Evolutionary conservation across 2,797 vertebrate genomes (phyloP), one percentile per base, ranked within the genome.

Genomic region (Corythornis leucogaster): DNA sequence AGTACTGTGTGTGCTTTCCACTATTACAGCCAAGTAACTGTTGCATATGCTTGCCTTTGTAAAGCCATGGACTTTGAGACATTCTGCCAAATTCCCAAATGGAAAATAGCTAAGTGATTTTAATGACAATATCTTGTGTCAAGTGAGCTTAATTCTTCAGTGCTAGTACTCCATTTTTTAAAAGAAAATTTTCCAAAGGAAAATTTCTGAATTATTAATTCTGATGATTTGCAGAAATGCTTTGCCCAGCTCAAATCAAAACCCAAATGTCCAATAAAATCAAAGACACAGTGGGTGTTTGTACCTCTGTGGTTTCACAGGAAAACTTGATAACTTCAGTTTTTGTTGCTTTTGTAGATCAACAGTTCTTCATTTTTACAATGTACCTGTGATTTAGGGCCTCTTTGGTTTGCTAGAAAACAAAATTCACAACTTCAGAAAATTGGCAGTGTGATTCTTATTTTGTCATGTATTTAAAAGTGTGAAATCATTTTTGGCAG

Each of bases 381-480:
- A 46, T 15, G 61, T 82, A 94, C 79, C 75, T 96, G 73, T 92
- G 85, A 96, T 90, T 31, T 87, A 82, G 53, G 88, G 76, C 55
- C 30, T 85, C 69, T 93, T 73, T 92, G 28, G 71, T 78, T 85
- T 84, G 61, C 46, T 87, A 93, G 58, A 75, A 96, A 83, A 84
- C 85, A 69, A 95, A 96, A 93, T 91, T 91, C 94, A 85, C 35
- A 85, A 61, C 81, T 57, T 94, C 46, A 68, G 54, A 85, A 54
- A 45, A 92, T 64, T 92, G 86, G 79, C 87, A 94, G 24, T 21
- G 5, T 75, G 84, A 51, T 87, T 96, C 68, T 85, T 83, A 63
- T 74, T 96, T 96, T 97, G 84, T 93, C 94, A 94, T 87, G 76
- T 95, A 66, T 86, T 95, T 95, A 67, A 92, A 97, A 94, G 92